phyloP scores from a whole-genome alignment of 2,797 vertebrate genomes.

The Glyptemys insculpta region DNA sequence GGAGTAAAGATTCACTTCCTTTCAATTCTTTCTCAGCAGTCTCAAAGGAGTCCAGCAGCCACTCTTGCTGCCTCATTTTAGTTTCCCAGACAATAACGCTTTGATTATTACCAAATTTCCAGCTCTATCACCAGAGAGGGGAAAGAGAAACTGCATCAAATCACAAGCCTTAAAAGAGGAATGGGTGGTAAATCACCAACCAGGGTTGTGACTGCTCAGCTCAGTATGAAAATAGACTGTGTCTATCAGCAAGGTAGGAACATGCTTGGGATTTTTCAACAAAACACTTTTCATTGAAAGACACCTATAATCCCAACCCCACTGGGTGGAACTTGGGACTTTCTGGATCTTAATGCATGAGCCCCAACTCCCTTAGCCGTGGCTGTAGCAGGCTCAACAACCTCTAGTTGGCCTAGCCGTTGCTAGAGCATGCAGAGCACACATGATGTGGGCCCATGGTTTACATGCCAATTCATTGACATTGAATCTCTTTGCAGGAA shows the following conservation, averaged over 20 bases:
- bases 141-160: neutral
- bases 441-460: too few species aligned
- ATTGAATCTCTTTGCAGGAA: too few species aligned
- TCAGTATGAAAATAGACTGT: neutral
- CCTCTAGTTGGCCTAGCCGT: too few species aligned
- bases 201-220: neutral
- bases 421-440: too few species aligned
- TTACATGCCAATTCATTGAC: neutral
- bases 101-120: neutral
- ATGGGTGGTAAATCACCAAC: conserved; percentile 2
- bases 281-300: too few species aligned
- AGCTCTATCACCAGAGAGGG: neutral
- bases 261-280: neutral
- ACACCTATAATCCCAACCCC: too few species aligned
- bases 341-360: too few species aligned
- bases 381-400: too few species aligned
- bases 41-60: neutral
- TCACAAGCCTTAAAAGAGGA: neutral
- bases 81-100: neutral
- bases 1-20: neutral
- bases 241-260: neutral
- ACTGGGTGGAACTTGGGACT: too few species aligned
- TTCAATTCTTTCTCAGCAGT: neutral
- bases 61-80: neutral
- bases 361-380: too few species aligned